Evolutionary conservation across 2,888 invertebrate genomes (phyloP).

Genomic region (Drosophila emarginata): DNA sequence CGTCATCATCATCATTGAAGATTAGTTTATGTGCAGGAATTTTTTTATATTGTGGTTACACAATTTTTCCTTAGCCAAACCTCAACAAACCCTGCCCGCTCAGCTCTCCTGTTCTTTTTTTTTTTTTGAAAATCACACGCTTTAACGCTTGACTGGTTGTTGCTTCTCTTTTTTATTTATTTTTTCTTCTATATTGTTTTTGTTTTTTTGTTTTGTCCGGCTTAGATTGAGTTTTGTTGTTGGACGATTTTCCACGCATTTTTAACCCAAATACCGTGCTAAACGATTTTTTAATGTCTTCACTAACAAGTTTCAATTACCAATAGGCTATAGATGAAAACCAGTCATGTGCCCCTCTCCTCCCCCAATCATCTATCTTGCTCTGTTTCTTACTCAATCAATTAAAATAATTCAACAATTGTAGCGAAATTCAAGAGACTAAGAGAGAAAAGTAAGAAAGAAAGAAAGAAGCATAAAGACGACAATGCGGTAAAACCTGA

Average conservation of each 20-base stretch:
- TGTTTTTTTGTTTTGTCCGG: constrained; percentile 9
- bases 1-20: constrained; percentile 36
- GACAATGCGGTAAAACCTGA: constrained; percentile 62
- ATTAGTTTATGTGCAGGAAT: constrained; percentile 77
- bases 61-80: constrained; percentile 57
- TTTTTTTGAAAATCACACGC: constrained; percentile 59
- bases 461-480: constrained; percentile 43
- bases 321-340: constrained; percentile 56
- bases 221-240: constrained; percentile 28
- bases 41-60: constrained; percentile 75
- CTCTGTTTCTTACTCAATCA: constrained; percentile 53
- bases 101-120: constrained; percentile 11
- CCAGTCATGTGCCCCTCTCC: constrained; percentile 62
- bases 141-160: constrained; percentile 37
- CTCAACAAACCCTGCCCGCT: not conserved
- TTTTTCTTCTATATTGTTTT: constrained; percentile 23
- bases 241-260: constrained; percentile 77
- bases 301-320: constrained; percentile 78
- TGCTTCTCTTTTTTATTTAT: constrained; percentile 27
- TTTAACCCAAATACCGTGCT: constrained; percentile 75
- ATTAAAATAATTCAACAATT: constrained; percentile 77
- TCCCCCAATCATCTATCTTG: constrained; percentile 21
- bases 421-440: constrained; percentile 57
- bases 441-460: constrained; percentile 19
- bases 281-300: constrained; percentile 77